Conservation (phyloP, 2,797 vertebrate genomes). For the Alosa sapidissima region DNA sequence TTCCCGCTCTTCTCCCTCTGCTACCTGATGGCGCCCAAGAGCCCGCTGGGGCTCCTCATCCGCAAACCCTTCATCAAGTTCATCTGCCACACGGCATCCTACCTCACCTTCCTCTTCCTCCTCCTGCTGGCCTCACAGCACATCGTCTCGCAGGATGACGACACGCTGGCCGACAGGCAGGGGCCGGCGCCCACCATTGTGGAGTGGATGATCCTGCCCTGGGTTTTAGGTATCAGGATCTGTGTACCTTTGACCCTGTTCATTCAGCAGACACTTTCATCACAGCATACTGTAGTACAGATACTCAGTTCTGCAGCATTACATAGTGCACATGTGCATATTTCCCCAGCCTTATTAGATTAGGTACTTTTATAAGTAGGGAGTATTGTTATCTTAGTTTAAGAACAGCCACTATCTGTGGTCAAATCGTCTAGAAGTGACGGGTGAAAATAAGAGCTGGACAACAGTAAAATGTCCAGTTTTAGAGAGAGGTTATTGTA, state of each 20-base stretch:
- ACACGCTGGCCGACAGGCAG: slow-evolving; percentile 82
- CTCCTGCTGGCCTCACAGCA: slow-evolving; percentile 95
- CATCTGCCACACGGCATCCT: slow-evolving; percentile 99
- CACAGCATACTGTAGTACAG: neutral
- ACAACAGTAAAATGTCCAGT: neutral
- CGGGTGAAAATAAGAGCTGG: neutral
- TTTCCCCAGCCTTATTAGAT: neutral
- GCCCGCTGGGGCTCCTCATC: slow-evolving; percentile 93
- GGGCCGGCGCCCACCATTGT: slow-evolving; percentile 79
- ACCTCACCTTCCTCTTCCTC: slow-evolving; percentile 97
- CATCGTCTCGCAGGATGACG: slow-evolving; percentile 69
- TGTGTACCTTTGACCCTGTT: neutral
- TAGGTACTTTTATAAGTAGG: too few relatives aligned
- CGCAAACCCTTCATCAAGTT: slow-evolving; percentile 99
- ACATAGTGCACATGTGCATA: neutral
- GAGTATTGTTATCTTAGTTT: too few relatives aligned
- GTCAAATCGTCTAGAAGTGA: neutral
- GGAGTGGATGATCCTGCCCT: slow-evolving; percentile 98
- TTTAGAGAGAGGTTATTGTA: neutral
- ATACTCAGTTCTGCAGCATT: neutral
- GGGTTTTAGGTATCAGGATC: slow-evolving; percentile 82
- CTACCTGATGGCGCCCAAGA: slow-evolving; percentile 96
- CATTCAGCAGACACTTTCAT: neutral
- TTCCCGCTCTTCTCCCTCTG: slow-evolving; percentile 92
- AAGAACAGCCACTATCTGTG: too few relatives aligned